Evolutionary conservation across 2,113 vertebrate genomes (phyloP).

Genomic region (Percopsis transmontana): DNA sequence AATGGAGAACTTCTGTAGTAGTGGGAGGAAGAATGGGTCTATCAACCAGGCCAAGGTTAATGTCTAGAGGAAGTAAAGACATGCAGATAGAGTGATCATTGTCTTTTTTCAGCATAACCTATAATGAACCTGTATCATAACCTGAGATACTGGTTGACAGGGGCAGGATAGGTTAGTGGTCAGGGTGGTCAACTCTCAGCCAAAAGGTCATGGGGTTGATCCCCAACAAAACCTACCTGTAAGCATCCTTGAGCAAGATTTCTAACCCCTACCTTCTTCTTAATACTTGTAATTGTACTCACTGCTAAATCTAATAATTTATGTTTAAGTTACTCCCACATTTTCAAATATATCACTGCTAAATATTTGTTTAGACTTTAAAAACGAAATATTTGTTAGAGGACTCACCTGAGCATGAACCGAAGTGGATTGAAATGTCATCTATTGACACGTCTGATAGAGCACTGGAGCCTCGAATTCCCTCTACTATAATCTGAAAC

Average conservation of each 20-base stretch:
- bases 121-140: background rate
- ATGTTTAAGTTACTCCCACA: too few species aligned
- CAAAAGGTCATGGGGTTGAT: too few species aligned
- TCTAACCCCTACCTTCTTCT: too few species aligned
- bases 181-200: too few species aligned
- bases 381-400: background rate
- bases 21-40: constrained; percentile 23
- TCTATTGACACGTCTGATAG: constrained; percentile 74
- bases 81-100: background rate
- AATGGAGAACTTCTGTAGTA: background rate
- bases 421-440: constrained; percentile 65
- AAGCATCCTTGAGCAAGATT: too few species aligned
- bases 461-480: constrained; percentile 67
- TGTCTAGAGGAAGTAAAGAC: constrained; percentile 21
- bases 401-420: constrained; percentile 61
- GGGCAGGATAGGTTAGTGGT: too few species aligned
- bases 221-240: too few species aligned
- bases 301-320: too few species aligned
- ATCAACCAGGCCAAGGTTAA: background rate
- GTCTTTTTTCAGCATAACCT: background rate
- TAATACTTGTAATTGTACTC: too few species aligned
- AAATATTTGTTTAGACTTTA: too few species aligned
- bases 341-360: too few species aligned
- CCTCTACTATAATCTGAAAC: constrained; percentile 75
- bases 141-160: background rate